Conservation (phyloP, 2,113 vertebrate species). For the Megaceryle maxima region DNA sequence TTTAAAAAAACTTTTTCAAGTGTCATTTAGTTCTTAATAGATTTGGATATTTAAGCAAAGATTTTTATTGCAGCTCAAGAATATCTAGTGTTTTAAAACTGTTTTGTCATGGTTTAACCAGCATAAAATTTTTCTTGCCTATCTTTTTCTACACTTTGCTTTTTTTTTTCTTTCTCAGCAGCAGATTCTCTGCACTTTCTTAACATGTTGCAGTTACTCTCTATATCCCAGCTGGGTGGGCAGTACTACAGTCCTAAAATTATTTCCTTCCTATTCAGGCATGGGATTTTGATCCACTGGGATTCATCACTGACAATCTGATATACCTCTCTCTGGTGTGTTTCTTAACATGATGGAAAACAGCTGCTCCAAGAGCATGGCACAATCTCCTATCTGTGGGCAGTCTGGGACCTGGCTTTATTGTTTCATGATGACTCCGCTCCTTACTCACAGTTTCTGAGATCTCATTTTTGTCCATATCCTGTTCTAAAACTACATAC, state of each 20-base stretch:
- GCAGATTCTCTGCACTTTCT: background rate
- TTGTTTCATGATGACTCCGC: background rate
- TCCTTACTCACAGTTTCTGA: background rate
- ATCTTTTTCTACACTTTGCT: rapidly evolving
- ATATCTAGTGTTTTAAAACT: background rate
- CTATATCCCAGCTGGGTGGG: rapidly evolving
- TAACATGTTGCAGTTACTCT: background rate
- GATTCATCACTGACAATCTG: background rate
- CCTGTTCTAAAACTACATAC: background rate
- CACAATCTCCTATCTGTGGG: background rate
- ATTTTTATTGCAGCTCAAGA: background rate
- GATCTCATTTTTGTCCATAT: background rate
- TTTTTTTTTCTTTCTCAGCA: background rate
- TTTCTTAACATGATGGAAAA: background rate
- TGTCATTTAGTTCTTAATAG: background rate
- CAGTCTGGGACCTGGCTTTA: background rate
- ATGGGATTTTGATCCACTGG: background rate
- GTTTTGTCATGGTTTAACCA: background rate
- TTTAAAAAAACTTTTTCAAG: too few species aligned
- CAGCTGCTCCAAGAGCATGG: background rate
- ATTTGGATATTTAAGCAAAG: background rate
- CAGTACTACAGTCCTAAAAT: background rate
- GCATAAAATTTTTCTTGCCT: background rate
- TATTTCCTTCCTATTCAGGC: background rate
- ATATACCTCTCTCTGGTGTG: background rate